Conservation (phyloP, 2,888 invertebrate species). For the Uloborus plumipes region DNA sequence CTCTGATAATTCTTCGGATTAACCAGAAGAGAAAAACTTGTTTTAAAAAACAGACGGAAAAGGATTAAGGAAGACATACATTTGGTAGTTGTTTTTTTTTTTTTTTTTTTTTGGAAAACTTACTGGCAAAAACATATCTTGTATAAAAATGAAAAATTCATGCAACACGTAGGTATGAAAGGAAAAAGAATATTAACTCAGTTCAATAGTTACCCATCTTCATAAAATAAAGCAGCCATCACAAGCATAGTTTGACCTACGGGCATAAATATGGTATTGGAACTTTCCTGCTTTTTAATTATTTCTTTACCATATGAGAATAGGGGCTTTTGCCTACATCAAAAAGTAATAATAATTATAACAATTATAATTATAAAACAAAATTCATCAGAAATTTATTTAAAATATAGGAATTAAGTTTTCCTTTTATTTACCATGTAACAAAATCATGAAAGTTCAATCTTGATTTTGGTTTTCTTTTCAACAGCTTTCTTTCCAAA, state of each 20-base stretch:
- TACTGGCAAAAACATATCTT: neutral
- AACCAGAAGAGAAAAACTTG: neutral
- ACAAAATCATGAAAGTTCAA: slow-evolving; percentile 1
- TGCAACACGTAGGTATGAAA: neutral
- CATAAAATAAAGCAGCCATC: slow-evolving; percentile 45
- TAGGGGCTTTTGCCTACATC: slow-evolving; percentile 43
- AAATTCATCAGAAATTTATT: neutral
- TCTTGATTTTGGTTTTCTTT: slow-evolving; percentile 21
- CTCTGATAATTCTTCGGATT: too few species aligned
- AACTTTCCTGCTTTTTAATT: slow-evolving; percentile 8
- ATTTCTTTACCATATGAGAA: slow-evolving; percentile 34
- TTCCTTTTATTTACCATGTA: slow-evolving; percentile 18
- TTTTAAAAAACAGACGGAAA: too few species aligned
- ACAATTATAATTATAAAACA: neutral
- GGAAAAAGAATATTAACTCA: neutral
- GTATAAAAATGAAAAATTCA: neutral
- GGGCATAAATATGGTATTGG: neutral
- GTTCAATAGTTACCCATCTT: slow-evolving; percentile 25
- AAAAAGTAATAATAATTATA: neutral
- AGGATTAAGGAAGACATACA: too few species aligned
- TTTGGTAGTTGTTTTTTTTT: too few species aligned
- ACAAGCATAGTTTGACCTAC: slow-evolving; percentile 34
- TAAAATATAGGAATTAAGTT: neutral
- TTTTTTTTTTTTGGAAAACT: neutral
- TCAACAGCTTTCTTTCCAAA: slow-evolving; percentile 13